Evolutionary conservation across 2,113 vertebrate genomes (phyloP).

Genomic region (Eulemur macaco): DNA sequence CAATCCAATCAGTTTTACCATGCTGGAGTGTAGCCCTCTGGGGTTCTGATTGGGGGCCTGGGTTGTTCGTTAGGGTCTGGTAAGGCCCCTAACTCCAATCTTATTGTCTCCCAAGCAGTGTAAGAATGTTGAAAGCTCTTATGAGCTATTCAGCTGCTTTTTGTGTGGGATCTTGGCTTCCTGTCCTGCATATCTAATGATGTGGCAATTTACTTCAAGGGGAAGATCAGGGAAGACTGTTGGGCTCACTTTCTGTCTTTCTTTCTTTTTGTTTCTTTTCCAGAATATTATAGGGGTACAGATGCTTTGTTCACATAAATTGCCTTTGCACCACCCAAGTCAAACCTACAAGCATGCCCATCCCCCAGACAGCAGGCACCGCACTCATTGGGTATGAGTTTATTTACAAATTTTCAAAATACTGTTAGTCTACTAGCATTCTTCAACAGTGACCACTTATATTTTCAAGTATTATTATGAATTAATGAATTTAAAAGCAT

Average conservation of each 20-base stretch:
- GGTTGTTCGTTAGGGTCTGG: not conserved
- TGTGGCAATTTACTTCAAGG: not conserved
- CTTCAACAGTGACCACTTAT: not conserved
- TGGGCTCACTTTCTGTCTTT: too few relatives aligned
- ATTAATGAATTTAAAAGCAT: conserved; percentile 22
- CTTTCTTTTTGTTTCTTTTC: too few relatives aligned
- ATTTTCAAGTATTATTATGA: not conserved
- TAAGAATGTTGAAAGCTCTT: not conserved
- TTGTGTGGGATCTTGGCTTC: not conserved
- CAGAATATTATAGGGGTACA: too few relatives aligned
- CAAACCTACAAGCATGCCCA: too few relatives aligned
- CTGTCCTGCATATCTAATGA: not conserved
- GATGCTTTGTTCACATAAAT: too few relatives aligned
- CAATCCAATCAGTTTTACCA: not conserved
- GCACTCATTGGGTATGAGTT: not conserved
- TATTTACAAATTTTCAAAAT: not conserved
- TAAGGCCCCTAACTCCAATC: not conserved
- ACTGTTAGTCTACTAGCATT: not conserved
- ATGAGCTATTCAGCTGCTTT: not conserved
- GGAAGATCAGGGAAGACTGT: not conserved
- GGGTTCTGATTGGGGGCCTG: not conserved
- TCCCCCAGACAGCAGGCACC: too few relatives aligned
- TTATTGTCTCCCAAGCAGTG: not conserved
- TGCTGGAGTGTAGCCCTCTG: not conserved
- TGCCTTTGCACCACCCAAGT: too few relatives aligned